Evolutionary conservation across 2,113 vertebrate genomes (phyloP).

Genomic region (Ivindomyrus marchei): DNA sequence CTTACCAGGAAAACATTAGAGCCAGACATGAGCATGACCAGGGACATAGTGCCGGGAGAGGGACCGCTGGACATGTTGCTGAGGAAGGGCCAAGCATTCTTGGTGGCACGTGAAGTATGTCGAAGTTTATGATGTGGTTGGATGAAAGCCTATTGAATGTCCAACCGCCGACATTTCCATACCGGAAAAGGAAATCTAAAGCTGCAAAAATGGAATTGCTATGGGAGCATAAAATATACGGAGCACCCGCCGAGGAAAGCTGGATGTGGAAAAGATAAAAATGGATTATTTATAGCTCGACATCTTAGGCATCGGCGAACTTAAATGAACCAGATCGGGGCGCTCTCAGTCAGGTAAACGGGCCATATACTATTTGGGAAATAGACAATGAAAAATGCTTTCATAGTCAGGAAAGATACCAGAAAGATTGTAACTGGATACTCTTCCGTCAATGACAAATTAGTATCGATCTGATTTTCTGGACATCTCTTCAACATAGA

Average conservation of each 20-base stretch:
- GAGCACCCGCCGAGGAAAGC: neutral
- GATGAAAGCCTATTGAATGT: neutral
- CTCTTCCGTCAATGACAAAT: neutral
- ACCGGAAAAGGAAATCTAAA: neutral
- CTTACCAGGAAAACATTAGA: neutral
- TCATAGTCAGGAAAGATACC: neutral
- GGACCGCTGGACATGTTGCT: neutral
- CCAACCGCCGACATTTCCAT: neutral
- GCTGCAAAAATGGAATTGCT: neutral
- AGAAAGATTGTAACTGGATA: neutral
- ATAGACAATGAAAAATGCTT: neutral
- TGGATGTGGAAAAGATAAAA: neutral
- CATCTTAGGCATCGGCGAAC: neutral
- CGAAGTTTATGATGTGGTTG: neutral
- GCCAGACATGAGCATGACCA: neutral
- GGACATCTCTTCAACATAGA: neutral
- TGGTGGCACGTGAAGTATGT: neutral
- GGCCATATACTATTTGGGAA: neutral
- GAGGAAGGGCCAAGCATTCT: neutral
- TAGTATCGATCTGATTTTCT: neutral
- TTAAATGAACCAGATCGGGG: neutral
- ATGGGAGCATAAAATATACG: neutral
- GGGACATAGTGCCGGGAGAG: neutral
- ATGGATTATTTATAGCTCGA: neutral
- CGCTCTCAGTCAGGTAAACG: neutral